These are phyloP conservation scores for Rapana venosa DNA, from an alignment of 2,888 invertebrate species.

Conservation along the genomic window DNA sequence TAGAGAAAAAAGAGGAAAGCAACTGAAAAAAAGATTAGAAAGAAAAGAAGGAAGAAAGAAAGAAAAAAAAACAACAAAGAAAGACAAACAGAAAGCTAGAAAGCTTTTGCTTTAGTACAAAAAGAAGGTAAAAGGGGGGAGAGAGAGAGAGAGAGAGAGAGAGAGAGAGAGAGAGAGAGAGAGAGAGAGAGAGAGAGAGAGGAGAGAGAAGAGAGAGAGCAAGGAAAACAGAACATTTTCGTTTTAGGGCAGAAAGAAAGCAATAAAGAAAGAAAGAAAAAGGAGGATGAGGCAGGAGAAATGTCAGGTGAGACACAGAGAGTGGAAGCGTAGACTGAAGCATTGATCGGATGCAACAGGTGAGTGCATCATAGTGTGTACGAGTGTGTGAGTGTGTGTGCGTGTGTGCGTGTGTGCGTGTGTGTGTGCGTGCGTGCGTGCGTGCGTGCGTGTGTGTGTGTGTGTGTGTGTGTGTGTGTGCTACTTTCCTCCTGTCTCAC, in stretches of 20 bases:
- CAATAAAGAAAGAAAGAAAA: not conserved
- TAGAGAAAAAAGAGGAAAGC: not conserved
- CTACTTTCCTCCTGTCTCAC: too few relatives aligned
- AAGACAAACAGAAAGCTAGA: not conserved
- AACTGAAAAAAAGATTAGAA: not conserved
- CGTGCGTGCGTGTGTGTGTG: too few relatives aligned
- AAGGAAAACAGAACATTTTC: not conserved
- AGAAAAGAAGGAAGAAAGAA: not conserved
- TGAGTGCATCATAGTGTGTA: too few relatives aligned
- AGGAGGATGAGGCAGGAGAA: too few relatives aligned
- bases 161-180: slow-evolving; percentile 33
- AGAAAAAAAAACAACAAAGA: not conserved
- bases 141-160: not conserved
- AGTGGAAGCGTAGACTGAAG: too few relatives aligned
- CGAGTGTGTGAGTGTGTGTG: too few relatives aligned
- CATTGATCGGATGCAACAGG: too few relatives aligned
- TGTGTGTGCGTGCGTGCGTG: too few relatives aligned
- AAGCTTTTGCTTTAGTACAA: not conserved
- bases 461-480: too few relatives aligned
- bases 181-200: not conserved
- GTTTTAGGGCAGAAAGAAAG: not conserved
- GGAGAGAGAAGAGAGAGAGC: not conserved
- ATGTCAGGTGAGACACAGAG: too few relatives aligned
- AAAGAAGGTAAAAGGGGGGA: not conserved
- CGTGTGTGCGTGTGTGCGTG: too few relatives aligned